These are phyloP conservation scores for Megalops atlanticus DNA, from an alignment of 2,113 vertebrate species.

Conservation along the genomic window DNA sequence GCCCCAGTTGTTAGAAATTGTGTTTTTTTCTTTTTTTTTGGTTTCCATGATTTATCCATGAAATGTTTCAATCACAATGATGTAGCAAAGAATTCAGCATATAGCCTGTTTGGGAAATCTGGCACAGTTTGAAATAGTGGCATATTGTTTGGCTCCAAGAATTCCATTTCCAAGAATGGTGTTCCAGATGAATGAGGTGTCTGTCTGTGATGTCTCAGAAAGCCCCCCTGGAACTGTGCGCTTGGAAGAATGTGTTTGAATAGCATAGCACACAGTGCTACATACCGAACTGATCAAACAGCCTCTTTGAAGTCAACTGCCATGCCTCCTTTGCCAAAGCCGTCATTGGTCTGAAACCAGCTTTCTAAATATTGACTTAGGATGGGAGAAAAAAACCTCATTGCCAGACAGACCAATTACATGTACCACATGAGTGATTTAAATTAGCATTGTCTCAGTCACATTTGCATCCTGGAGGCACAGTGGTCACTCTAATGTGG, in stretches of 20 bases:
- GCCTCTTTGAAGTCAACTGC: slow-evolving; percentile 12
- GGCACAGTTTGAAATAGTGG: no score
- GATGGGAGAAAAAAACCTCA: background rate
- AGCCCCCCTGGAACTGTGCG: background rate
- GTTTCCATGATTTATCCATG: no score
- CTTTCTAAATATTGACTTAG: background rate
- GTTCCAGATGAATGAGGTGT: background rate
- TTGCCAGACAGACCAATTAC: background rate
- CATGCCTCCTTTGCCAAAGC: background rate
- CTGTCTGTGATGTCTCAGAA: background rate
- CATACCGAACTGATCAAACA: slow-evolving; percentile 24
- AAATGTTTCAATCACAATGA: no score
- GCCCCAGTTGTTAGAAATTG: no score
- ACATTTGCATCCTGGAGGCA: no score
- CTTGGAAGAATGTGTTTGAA: slow-evolving; percentile 9
- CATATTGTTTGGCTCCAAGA: slow-evolving; percentile 6
- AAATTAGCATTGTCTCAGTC: no score
- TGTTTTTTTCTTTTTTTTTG: no score
- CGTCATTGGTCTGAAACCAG: background rate
- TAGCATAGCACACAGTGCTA: slow-evolving; percentile 10
- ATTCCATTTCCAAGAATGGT: background rate
- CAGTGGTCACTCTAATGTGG: no score
- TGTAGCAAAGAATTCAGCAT: no score
- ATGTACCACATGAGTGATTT: no score
- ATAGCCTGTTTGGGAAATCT: no score